Percentiles rank a stretch among this genome's conserved stretches.
phyloP scores from a whole-genome alignment of 2,113 vertebrate genomes.

The Chlorodrepanis virens region DNA sequence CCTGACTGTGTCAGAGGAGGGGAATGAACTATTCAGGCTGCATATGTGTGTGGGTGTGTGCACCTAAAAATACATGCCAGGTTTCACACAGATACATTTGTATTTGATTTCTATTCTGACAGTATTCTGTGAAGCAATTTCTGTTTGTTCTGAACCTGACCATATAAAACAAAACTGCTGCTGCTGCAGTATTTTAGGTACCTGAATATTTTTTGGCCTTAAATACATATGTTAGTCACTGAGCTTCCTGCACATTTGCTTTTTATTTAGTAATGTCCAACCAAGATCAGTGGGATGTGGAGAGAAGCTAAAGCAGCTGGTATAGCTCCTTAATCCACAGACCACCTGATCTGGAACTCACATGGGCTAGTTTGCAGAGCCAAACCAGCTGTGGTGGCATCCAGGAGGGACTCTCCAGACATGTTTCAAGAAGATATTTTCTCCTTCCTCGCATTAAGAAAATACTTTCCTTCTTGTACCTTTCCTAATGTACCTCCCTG shows the following conservation, averaged over 20 bases:
- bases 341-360: rapidly evolving
- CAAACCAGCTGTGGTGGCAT: background rate
- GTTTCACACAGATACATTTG: background rate
- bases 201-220: background rate
- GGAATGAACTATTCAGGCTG: background rate
- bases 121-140: background rate
- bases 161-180: background rate
- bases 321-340: background rate
- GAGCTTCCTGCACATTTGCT: background rate
- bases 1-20: background rate
- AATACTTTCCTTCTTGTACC: background rate
- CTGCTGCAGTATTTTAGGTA: background rate
- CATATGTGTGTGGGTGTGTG: background rate
- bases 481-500: background rate
- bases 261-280: background rate
- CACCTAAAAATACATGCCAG: constrained; percentile 50
- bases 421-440: background rate
- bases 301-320: background rate
- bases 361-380: background rate
- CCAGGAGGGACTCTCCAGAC: background rate
- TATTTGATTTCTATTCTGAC: constrained; percentile 9
- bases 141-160: background rate
- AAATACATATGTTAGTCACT: background rate
- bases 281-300: background rate
- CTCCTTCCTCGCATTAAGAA: background rate